Conservation (phyloP, 2,888 invertebrate species). For the Julus scanicus region DNA sequence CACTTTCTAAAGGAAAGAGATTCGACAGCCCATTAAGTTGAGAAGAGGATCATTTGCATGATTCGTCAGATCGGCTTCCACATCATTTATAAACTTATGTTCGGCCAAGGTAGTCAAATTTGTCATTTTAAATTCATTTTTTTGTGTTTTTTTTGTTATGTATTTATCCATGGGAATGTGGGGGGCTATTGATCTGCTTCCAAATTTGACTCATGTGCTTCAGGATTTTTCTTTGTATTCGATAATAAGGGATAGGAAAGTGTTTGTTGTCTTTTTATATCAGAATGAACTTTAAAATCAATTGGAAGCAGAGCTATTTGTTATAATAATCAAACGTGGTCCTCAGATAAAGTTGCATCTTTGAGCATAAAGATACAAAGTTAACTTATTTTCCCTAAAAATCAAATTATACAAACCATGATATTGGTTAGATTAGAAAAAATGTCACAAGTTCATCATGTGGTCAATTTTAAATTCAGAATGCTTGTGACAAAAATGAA, state of each 20-base stretch:
- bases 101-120: conserved; percentile 26
- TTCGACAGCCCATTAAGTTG: conserved; percentile 43
- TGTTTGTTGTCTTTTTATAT: no score
- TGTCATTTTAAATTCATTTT: conserved; percentile 19
- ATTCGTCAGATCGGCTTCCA: conserved; percentile 19
- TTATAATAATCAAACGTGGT: conserved; percentile 9
- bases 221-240: neutral
- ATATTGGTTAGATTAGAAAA: no score
- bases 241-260: conserved; percentile 4
- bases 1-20: conserved; percentile 80
- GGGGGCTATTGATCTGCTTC: conserved; percentile 4
- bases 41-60: conserved; percentile 26
- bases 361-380: neutral
- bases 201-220: neutral
- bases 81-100: neutral
- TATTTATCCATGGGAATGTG: neutral
- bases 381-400: no score
- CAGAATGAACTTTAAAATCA: neutral
- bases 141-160: neutral
- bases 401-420: no score
- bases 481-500: no score
- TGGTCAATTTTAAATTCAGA: no score
- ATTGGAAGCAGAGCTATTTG: neutral
- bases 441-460: neutral
- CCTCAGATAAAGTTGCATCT: neutral